Percentiles rank a stretch among this genome's conserved stretches.
Evolutionary conservation across 2,113 vertebrate genomes (phyloP).

Genomic region (Calyptommatus sinebrachiatus): DNA sequence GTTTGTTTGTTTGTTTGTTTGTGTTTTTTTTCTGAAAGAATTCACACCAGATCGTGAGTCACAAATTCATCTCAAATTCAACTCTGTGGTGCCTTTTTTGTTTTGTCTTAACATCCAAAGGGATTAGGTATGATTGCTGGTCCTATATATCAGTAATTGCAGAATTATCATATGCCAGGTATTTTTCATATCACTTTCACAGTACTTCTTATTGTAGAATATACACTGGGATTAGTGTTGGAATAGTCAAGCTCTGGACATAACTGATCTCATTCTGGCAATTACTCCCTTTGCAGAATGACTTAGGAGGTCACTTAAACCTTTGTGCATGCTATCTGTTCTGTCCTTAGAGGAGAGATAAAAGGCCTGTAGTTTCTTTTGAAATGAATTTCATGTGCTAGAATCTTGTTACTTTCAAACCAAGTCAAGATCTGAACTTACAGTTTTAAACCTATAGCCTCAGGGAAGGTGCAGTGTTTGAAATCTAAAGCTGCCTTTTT

Average conservation of each 20-base stretch:
- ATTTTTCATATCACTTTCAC: not conserved
- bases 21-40: no score
- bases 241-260: not conserved
- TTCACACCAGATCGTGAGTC: no score
- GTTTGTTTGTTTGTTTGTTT: no score
- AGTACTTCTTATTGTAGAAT: not conserved
- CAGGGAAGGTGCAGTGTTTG: not conserved
- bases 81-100: no score
- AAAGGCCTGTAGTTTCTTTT: not conserved
- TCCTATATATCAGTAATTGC: no score
- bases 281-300: not conserved
- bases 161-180: no score
- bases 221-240: not conserved
- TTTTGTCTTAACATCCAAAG: no score
- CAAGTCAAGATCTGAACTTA: not conserved
- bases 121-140: no score
- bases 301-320: not conserved
- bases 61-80: no score
- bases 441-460: constrained; percentile 8
- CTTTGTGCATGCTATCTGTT: not conserved
- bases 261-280: not conserved
- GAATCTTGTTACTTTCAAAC: not conserved
- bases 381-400: not conserved
- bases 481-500: not conserved
- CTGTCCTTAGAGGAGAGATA: not conserved